Base-by-base conservation (phyloP, 2,797 vertebrate genomes). In the Borostomias antarcticus region DNA sequence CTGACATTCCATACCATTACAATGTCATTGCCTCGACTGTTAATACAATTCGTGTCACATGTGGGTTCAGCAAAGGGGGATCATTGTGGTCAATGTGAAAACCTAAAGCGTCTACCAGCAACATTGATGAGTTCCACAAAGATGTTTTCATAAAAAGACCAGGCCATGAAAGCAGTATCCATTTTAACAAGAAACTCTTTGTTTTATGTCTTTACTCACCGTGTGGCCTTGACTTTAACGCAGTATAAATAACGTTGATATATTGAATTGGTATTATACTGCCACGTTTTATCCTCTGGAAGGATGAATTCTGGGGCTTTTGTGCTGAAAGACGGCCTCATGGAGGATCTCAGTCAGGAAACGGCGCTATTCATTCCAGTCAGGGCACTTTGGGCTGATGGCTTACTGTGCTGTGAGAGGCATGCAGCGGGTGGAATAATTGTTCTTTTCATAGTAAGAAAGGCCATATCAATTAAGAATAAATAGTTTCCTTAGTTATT, bases 401-500 rank as follows among this genome's bases (percentile, higher is more conserved):
- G 89, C 90, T 91, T 80, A 90, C 91, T 92, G 89, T 89, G 90
- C 88, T 88, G 89, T 88, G 79, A 89, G 89, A 89, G 82, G 82
- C 79, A 53, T 89, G 88, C 70, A 21, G 88, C 67, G 88, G 88
- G 74, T 70, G 72, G 87, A 89, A 91, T 93, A 92, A 93, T 91
- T 93, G 90, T 91, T 92, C 89, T 91, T 91, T 91, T 92, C 89
- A 90, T 91, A 85, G 85, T 91, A 92, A 92, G 89, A 92, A 92
- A 91, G 90, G 88, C 87, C 89, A 91, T 91, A 92, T 92, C 91
- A 92, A 92, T 92, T 92, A 93, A 92, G 88, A 86, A 88, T 91
- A 91, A 92, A 92, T 90, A 89, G 88, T 89, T 89, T 89, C 82
- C 84, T 84, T 90, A 90, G 90, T 92, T 92, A 90, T 91, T 91